These are phyloP conservation scores for Gymnobelideus leadbeateri DNA, from an alignment of 2,113 vertebrate species.

Conservation along the genomic window DNA sequence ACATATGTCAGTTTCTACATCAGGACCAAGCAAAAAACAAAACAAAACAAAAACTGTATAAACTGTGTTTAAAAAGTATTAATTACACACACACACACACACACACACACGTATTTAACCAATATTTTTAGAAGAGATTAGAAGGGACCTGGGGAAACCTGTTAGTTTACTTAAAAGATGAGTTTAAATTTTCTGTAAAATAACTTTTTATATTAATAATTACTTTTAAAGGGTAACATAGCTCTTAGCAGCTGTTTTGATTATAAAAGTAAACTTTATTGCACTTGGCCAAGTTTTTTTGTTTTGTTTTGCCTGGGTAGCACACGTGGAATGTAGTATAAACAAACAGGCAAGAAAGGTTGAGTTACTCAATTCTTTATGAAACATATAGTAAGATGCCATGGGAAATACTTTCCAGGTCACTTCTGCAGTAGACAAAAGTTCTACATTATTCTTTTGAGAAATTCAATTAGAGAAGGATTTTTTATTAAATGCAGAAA, in stretches of 20 bases:
- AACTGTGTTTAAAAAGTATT: too few relatives aligned
- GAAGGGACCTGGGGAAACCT: not conserved
- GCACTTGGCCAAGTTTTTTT: not conserved
- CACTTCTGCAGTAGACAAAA: not conserved
- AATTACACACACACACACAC: too few relatives aligned
- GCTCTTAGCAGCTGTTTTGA: not conserved
- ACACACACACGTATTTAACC: too few relatives aligned
- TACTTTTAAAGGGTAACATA: not conserved
- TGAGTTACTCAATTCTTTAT: not conserved
- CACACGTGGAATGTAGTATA: not conserved
- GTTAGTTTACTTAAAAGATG: not conserved
- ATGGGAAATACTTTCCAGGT: not conserved
- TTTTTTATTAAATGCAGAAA: not conserved
- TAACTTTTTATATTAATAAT: too few relatives aligned
- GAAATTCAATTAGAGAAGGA: not conserved
- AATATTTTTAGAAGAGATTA: too few relatives aligned
- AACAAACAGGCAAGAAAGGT: not conserved
- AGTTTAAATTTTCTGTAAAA: not conserved
- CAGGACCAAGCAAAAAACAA: too few relatives aligned
- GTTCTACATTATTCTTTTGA: not conserved
- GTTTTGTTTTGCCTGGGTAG: not conserved
- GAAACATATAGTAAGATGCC: not conserved
- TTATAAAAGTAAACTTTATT: not conserved
- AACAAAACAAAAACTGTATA: too few relatives aligned
- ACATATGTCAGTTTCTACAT: too few relatives aligned